Evolutionary conservation across 1,140 invertebrate species (phyloP).

Genomic region (Thalassaphorura encarpata): DNA sequence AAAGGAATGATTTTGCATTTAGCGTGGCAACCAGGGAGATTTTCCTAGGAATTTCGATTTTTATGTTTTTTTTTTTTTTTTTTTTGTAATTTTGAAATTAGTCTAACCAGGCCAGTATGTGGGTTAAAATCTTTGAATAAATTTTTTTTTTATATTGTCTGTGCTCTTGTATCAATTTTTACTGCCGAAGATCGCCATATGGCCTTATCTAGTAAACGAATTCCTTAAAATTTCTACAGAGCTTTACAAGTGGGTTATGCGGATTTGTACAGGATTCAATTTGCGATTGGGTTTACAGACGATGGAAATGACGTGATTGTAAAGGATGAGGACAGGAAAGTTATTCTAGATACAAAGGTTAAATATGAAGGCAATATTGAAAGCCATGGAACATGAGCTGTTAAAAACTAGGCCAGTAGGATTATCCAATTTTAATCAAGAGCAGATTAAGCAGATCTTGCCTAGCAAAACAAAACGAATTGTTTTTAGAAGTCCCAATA

Average conservation of each 20-base stretch:
- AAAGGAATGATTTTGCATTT: too few species aligned
- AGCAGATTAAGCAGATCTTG: constrained; percentile 41
- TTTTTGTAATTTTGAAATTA: background rate
- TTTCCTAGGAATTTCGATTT: too few species aligned
- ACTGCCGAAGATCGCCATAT: constrained; percentile 35
- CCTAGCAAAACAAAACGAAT: constrained; percentile 17
- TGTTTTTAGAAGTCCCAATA: background rate
- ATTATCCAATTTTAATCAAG: constrained; percentile 48
- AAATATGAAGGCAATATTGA: constrained; percentile 62
- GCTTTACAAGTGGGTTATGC: constrained; percentile 66
- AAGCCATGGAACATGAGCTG: constrained; percentile 40
- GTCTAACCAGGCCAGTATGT: background rate
- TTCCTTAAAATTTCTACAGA: constrained; percentile 56
- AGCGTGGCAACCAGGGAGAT: too few species aligned
- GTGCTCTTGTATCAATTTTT: constrained; percentile 13
- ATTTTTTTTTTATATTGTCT: background rate
- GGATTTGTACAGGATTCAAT: constrained; percentile 54
- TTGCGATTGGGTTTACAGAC: constrained; percentile 35
- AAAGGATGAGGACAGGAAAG: constrained; percentile 33
- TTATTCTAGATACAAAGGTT: constrained; percentile 53
- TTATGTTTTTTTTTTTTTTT: too few species aligned
- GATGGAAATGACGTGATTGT: constrained; percentile 20
- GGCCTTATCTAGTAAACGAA: constrained; percentile 57
- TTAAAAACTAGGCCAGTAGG: constrained; percentile 52
- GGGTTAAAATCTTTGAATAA: background rate